A percentile compares a stretch with the other conserved stretches of the same genome.
phyloP scores from a whole-genome alignment of 2,888 invertebrate genomes.

The Chymomyza procnemis region DNA sequence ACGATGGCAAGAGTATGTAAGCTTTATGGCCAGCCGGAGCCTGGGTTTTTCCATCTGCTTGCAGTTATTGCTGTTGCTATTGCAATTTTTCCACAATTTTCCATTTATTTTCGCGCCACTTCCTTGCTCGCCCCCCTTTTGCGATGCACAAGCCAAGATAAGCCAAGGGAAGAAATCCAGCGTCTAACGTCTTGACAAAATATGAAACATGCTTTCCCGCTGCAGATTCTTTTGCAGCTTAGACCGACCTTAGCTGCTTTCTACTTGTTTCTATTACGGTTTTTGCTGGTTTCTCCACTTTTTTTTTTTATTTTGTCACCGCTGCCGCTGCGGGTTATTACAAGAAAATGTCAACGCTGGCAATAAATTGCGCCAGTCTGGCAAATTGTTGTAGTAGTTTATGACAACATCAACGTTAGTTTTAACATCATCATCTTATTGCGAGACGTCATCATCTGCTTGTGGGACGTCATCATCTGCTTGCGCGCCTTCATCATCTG shows the following conservation, averaged over 20 bases:
- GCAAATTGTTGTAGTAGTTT: constrained; percentile 45
- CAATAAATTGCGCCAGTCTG: constrained; percentile 67
- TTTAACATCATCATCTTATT: constrained; percentile 18
- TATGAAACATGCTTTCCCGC: constrained; percentile 33
- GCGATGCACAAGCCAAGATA: background rate
- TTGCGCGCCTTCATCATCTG: background rate
- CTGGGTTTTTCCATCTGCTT: background rate
- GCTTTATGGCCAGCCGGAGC: background rate
- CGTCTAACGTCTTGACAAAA: constrained; percentile 41
- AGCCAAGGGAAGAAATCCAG: background rate
- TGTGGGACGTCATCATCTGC: background rate
- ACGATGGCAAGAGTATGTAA: background rate
- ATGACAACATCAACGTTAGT: constrained; percentile 8
- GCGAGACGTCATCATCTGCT: background rate
- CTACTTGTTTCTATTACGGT: constrained; percentile 34
- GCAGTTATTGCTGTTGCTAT: constrained; percentile 26
- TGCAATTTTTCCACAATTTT: constrained; percentile 44
- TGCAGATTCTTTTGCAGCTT: constrained; percentile 25
- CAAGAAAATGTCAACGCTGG: constrained; percentile 62
- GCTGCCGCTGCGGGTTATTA: constrained; percentile 58
- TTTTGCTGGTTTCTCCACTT: constrained; percentile 7
- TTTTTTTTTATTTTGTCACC: constrained; percentile 14
- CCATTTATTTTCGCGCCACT: constrained; percentile 42
- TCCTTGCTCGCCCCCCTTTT: constrained; percentile 7
- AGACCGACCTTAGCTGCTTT: constrained; percentile 24